Evolutionary conservation across 2,113 vertebrate species (phyloP).

Genomic region (Tauraco erythrolophus): DNA sequence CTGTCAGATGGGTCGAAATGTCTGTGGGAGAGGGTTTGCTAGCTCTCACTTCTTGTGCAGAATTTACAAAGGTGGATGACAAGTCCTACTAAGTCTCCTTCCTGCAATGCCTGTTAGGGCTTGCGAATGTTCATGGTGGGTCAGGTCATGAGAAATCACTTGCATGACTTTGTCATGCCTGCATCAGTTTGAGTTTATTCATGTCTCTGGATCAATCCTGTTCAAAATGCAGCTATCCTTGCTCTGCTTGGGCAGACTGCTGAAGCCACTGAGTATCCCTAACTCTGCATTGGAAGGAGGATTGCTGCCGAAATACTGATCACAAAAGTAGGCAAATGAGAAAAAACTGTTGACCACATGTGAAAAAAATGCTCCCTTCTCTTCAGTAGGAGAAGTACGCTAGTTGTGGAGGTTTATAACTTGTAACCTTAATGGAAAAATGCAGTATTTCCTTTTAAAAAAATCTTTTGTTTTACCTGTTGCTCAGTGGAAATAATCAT

Average conservation of each 20-base stretch:
- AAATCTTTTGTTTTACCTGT: background rate
- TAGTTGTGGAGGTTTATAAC: background rate
- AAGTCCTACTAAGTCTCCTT: background rate
- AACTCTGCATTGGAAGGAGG: fast-evolving
- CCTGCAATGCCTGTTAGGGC: background rate
- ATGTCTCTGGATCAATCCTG: background rate
- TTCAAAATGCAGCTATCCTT: background rate
- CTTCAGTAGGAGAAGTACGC: background rate
- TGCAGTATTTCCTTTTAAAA: background rate
- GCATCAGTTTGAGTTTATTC: background rate
- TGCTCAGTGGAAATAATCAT: background rate
- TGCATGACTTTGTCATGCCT: background rate
- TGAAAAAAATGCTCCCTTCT: background rate
- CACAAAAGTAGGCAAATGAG: background rate
- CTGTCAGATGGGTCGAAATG: background rate
- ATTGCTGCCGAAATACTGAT: background rate
- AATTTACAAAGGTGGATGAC: background rate
- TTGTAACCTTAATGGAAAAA: background rate
- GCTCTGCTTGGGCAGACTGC: background rate
- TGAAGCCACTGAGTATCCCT: background rate
- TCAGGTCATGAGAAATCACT: background rate
- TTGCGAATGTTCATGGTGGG: background rate
- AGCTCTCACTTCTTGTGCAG: background rate
- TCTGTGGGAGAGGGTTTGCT: background rate
- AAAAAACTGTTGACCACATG: background rate